Percentiles rank a stretch among this genome's conserved stretches.
phyloP scores from a whole-genome alignment of 2,797 vertebrate species.

The Astyanax mexicanus region DNA sequence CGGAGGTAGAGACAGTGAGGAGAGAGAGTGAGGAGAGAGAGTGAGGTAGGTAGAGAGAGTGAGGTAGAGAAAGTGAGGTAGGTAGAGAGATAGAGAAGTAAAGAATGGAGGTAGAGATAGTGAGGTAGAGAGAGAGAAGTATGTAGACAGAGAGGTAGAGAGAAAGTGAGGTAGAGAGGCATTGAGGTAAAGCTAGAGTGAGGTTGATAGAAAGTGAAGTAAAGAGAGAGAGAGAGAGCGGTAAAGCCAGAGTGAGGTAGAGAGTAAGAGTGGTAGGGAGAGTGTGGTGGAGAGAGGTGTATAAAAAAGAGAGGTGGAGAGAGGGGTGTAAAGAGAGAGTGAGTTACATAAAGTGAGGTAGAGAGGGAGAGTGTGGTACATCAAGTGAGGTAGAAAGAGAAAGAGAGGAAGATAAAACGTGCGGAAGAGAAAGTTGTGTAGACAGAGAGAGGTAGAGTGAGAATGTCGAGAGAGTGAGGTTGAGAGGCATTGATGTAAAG shows the following conservation, averaged over 20 bases:
- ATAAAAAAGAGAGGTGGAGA: constrained; percentile 54
- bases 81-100: constrained; percentile 55
- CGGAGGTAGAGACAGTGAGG: constrained; percentile 58
- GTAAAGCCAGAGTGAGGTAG: too few relatives aligned
- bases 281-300: constrained; percentile 61
- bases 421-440: too few relatives aligned
- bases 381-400: constrained; percentile 58
- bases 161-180: too few relatives aligned
- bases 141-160: too few relatives aligned
- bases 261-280: too few relatives aligned
- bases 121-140: constrained; percentile 63
- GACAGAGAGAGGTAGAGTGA: too few relatives aligned
- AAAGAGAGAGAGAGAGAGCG: constrained; percentile 71
- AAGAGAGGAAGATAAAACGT: too few relatives aligned
- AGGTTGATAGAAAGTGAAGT: constrained; percentile 56
- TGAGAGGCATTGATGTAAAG: constrained; percentile 50
- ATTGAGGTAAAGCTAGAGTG: constrained; percentile 59
- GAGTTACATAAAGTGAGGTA: too few relatives aligned
- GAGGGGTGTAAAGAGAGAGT: too few relatives aligned
- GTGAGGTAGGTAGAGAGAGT: too few relatives aligned
- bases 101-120: constrained; percentile 56
- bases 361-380: constrained; percentile 57
- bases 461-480: constrained; percentile 63
- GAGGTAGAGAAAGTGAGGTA: too few relatives aligned
- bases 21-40: constrained; percentile 54